Percentiles rank a stretch among this genome's conserved stretches.
Conservation (phyloP, 2,797 vertebrate species). For the Gadopsis marmoratus region DNA sequence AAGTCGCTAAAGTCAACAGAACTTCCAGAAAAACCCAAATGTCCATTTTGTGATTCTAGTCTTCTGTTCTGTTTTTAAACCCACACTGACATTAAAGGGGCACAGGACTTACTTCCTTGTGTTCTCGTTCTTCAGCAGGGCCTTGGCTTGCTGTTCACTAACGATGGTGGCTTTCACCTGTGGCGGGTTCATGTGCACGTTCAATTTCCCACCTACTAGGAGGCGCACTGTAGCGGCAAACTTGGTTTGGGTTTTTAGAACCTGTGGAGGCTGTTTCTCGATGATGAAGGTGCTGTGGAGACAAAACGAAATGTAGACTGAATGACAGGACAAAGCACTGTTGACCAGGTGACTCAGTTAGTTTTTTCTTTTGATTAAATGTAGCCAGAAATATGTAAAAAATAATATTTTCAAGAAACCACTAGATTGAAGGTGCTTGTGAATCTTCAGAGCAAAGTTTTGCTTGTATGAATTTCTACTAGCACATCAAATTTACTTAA, state of each 20-base stretch:
- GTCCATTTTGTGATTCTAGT: too few species aligned
- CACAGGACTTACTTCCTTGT: slow-evolving; percentile 81
- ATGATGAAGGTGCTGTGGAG: slow-evolving; percentile 95
- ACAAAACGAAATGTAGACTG: background rate
- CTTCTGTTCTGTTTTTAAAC: background rate
- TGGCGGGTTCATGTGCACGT: slow-evolving; percentile 98
- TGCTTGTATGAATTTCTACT: background rate
- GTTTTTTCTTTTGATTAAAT: background rate
- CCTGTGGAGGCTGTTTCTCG: slow-evolving; percentile 98
- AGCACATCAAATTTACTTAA: background rate
- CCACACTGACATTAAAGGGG: background rate
- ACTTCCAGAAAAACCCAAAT: background rate
- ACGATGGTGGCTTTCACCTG: slow-evolving; percentile 99
- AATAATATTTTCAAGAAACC: background rate
- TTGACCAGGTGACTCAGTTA: background rate
- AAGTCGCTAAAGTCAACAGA: background rate
- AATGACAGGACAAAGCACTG: background rate
- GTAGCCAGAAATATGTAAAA: background rate
- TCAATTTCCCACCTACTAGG: slow-evolving; percentile 96
- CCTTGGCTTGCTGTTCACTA: slow-evolving; percentile 97
- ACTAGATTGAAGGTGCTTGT: background rate
- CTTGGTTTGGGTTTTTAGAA: slow-evolving; percentile 97
- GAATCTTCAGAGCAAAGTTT: background rate
- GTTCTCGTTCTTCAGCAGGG: slow-evolving; percentile 96
- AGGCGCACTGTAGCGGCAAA: slow-evolving; percentile 96